Base-by-base conservation (phyloP, 2,113 vertebrate species). In the Oenanthe oenanthe region DNA sequence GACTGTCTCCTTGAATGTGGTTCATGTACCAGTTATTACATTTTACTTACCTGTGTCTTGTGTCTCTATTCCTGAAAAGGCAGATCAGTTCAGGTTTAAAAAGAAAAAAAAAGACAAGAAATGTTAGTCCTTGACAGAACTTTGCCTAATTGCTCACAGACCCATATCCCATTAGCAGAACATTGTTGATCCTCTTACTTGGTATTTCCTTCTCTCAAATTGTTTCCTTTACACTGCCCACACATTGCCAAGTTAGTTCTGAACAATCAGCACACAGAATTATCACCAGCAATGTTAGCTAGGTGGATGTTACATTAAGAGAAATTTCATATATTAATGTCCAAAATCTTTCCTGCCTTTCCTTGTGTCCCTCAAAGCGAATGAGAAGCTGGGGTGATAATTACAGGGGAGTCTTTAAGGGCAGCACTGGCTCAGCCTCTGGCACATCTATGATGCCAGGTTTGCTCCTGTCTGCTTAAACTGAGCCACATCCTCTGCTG, bases 31-130 rank as follows among this genome's bases (percentile, higher is more conserved):
- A 63, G 24, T 24, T 61, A 68, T 15, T 16, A 13, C 5, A 8
- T 74, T 97, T 97, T 92, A 97, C 99, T 98, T 98, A 99, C 99
- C 99, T 99, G 98, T 99, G 99, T 95, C 99, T 98, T 91, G 99
- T 99, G 96, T 99, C 99, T 98, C 99, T 98, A 96, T 99, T 99
- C 98, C 99, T 99, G 98, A 92, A 94, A 82, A 71, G 95, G 95
- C 85, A 97, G 73, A 94, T 92, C 1, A 8, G 83, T 94, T 92
- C 94, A 93, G 21, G 82, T 89, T 96, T 47, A 79, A 96, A 96
- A 90, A 22, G 72, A 73, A 87, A 92, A 91, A 97, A 73, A 97
- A 50, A 91, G 75, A 97, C 96, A 54, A 96, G 72, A 95, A 84
- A 96, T n/a, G 91, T 91, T 89, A 92, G 89, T 96, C 20, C 96